phyloP scores from a whole-genome alignment of 1,140 invertebrate species.

The Neuroterus valhalla region DNA sequence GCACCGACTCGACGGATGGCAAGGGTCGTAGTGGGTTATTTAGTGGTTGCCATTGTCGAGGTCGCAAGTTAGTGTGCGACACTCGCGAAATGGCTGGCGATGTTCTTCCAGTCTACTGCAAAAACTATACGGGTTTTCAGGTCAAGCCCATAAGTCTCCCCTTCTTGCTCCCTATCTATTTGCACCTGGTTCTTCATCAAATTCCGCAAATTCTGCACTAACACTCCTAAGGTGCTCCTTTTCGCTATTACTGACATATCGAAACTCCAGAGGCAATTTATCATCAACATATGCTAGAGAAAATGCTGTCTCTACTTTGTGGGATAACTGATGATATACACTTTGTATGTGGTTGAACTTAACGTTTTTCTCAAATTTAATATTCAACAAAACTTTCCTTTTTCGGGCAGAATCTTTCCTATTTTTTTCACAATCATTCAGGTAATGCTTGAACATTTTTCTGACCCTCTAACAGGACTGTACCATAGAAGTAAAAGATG shows the following conservation, averaged over 20 bases:
- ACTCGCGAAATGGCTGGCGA: constrained; percentile 11
- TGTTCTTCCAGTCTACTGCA: constrained; percentile 13
- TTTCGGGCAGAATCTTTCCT: too few species aligned
- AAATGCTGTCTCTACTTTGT: too few species aligned
- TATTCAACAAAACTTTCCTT: too few species aligned
- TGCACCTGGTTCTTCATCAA: constrained; percentile 18
- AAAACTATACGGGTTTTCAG: constrained; percentile 21
- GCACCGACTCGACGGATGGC: constrained; percentile 6
- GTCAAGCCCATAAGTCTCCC: constrained; percentile 17
- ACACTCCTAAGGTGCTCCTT: background rate
- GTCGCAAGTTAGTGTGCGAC: constrained; percentile 2
- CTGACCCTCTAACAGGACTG: too few species aligned
- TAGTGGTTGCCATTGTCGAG: constrained; percentile 24
- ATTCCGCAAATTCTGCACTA: background rate
- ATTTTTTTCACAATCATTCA: too few species aligned
- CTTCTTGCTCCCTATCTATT: background rate
- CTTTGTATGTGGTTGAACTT: too few species aligned
- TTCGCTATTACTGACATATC: background rate
- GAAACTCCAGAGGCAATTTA: background rate
- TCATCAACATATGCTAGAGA: too few species aligned
- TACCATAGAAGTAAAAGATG: too few species aligned
- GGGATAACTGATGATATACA: too few species aligned
- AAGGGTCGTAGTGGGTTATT: constrained; percentile 22
- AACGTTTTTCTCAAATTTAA: too few species aligned
- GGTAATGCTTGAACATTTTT: too few species aligned